Evolutionary conservation across 2,888 invertebrate species (phyloP).

Genomic region (Empis livida): DNA sequence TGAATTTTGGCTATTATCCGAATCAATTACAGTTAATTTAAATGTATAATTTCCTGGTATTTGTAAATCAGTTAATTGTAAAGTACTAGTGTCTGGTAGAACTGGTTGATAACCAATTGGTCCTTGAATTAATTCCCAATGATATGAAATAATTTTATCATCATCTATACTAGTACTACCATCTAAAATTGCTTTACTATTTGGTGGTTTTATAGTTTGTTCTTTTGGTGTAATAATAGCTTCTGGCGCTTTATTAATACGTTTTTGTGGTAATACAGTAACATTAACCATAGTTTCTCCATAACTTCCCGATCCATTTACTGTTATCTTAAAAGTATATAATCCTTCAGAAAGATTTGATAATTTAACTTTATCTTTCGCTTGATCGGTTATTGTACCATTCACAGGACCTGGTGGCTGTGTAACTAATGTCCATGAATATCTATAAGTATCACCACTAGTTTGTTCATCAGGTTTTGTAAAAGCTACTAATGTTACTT

Average conservation of each 20-base stretch:
- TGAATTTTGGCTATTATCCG: slow-evolving; percentile 73
- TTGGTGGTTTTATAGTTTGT: slow-evolving; percentile 80
- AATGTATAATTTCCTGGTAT: slow-evolving; percentile 84
- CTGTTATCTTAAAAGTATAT: slow-evolving; percentile 75
- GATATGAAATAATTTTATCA: slow-evolving; percentile 73
- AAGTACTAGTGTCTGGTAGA: slow-evolving; percentile 63
- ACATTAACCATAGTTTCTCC: slow-evolving; percentile 82
- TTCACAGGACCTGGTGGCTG: slow-evolving; percentile 67
- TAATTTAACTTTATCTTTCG: slow-evolving; percentile 68
- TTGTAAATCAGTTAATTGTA: slow-evolving; percentile 70
- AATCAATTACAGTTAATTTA: slow-evolving; percentile 82
- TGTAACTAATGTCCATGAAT: slow-evolving; percentile 76
- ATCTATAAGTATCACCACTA: slow-evolving; percentile 65
- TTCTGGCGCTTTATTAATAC: slow-evolving; percentile 71
- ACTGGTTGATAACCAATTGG: slow-evolving; percentile 77
- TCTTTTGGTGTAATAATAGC: slow-evolving; percentile 75
- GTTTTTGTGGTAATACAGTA: slow-evolving; percentile 71
- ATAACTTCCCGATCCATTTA: slow-evolving; percentile 62
- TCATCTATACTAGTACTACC: slow-evolving; percentile 71
- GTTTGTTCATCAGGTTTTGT: slow-evolving; percentile 63
- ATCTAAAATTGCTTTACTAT: slow-evolving; percentile 80
- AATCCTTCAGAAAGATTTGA: slow-evolving; percentile 75
- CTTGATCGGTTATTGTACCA: slow-evolving; percentile 69
- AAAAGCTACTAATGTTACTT: slow-evolving; percentile 69
- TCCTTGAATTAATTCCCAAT: slow-evolving; percentile 84